Percentiles rank a stretch among this genome's conserved stretches.
Evolutionary conservation across 2,888 invertebrate species (phyloP).

Genomic region (Auanema sp.): DNA sequence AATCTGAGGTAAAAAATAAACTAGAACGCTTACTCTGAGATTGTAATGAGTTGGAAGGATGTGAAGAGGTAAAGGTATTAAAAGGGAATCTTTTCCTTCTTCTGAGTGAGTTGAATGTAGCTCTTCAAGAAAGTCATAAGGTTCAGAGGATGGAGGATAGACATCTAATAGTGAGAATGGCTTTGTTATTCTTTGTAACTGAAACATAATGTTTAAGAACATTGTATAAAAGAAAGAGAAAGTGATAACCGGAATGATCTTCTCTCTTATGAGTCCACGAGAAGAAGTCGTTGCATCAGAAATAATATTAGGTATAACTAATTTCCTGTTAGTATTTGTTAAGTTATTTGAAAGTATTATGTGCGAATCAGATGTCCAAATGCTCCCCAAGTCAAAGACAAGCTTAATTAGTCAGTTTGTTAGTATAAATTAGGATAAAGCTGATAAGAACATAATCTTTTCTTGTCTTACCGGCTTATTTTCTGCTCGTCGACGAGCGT

Average conservation of each 20-base stretch:
- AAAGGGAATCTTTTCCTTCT: constrained; percentile 32
- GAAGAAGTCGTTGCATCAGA: too few species aligned
- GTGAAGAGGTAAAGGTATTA: constrained; percentile 52
- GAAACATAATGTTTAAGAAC: neutral
- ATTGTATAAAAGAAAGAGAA: too few species aligned
- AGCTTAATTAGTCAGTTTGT: too few species aligned
- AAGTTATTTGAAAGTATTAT: too few species aligned
- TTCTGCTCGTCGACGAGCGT: neutral
- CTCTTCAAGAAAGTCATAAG: constrained; percentile 21
- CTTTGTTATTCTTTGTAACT: constrained; percentile 6
- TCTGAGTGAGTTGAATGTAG: constrained; percentile 25
- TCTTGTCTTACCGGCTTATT: constrained; percentile 24
- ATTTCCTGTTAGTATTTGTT: too few species aligned
- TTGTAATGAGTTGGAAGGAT: constrained; percentile 59
- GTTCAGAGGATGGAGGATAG: constrained; percentile 15
- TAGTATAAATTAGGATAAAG: neutral
- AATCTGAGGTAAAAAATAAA: constrained; percentile 4
- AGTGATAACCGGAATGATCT: too few species aligned
- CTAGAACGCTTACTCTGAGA: constrained; percentile 34
- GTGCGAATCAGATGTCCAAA: too few species aligned
- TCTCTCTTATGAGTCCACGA: too few species aligned
- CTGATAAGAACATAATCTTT: neutral
- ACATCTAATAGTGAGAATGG: constrained; percentile 8
- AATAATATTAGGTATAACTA: too few species aligned
- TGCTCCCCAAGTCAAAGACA: too few species aligned